Conservation (phyloP, 2,888 invertebrate genomes). For the Eucera pruinosa region DNA sequence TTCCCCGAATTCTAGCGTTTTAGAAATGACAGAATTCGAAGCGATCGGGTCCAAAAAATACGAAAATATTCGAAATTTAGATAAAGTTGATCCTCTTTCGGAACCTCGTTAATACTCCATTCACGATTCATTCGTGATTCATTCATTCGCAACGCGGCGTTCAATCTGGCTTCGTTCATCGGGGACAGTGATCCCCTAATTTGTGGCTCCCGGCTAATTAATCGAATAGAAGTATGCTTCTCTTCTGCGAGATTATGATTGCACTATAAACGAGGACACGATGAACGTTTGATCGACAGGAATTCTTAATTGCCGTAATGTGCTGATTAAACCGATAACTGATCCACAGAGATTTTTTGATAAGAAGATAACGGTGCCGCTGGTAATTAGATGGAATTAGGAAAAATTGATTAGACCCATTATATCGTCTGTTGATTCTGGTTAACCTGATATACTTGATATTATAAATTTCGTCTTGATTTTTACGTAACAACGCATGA, state of each 20-base stretch:
- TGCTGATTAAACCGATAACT: slow-evolving; percentile 1
- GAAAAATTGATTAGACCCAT: too few relatives aligned
- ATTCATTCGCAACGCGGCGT: neutral
- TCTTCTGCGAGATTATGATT: neutral
- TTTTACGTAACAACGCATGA: too few relatives aligned
- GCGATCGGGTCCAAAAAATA: too few relatives aligned
- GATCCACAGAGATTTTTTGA: slow-evolving; percentile 7
- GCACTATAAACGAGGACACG: too few relatives aligned
- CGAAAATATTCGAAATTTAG: too few relatives aligned
- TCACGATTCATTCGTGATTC: slow-evolving; percentile 12
- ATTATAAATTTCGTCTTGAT: too few relatives aligned
- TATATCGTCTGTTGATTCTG: too few relatives aligned
- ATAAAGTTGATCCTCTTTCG: too few relatives aligned
- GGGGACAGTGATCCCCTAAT: neutral
- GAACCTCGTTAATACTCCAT: slow-evolving; percentile 24
- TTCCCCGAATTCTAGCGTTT: too few relatives aligned
- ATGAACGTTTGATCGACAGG: neutral
- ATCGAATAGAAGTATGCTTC: slow-evolving; percentile 21
- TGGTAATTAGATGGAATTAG: slow-evolving; percentile 6
- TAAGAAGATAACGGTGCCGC: slow-evolving; percentile 5
- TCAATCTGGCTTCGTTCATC: slow-evolving; percentile 1
- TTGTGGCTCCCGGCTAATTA: slow-evolving; percentile 11
- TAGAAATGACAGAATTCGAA: too few relatives aligned
- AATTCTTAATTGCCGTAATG: slow-evolving; percentile 24
- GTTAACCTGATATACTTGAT: too few relatives aligned